phyloP scores from a whole-genome alignment of 2,888 invertebrate species.

The Pseudoips prasinana region DNA sequence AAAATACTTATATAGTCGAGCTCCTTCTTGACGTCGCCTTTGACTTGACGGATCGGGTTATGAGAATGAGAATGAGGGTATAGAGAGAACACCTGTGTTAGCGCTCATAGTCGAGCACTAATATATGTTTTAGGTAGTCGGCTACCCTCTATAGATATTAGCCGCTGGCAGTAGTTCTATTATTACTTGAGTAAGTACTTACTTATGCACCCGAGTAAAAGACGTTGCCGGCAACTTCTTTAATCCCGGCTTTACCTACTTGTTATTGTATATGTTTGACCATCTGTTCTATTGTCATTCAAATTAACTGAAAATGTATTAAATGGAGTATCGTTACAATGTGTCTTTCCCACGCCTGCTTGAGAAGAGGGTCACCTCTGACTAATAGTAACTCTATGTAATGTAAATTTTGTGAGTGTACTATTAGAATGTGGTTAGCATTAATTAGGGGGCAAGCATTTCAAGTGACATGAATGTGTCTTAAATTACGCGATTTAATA shows the following conservation, averaged over 20 bases:
- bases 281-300: conserved; percentile 35
- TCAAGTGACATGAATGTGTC: conserved; percentile 10
- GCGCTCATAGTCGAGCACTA: too few species aligned
- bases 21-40: too few species aligned
- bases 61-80: too few species aligned
- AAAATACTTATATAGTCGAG: too few species aligned
- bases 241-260: conserved; percentile 24
- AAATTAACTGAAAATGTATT: conserved; percentile 20
- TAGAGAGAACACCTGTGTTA: too few species aligned
- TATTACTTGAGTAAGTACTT: too few species aligned
- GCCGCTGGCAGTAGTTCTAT: too few species aligned
- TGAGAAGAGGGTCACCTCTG: conserved; percentile 22
- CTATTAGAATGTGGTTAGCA: conserved; percentile 18
- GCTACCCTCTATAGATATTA: too few species aligned
- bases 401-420: conserved; percentile 25
- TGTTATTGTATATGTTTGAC: conserved; percentile 27
- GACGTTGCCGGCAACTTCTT: background rate
- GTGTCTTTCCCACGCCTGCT: conserved; percentile 28
- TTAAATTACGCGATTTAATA: too few species aligned
- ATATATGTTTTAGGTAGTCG: too few species aligned
- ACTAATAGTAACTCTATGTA: conserved; percentile 21
- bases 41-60: too few species aligned
- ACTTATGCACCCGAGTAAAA: conserved; percentile 42
- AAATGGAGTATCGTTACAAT: conserved; percentile 17
- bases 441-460: conserved; percentile 15